Percentiles rank a stretch among this genome's conserved stretches.
Evolutionary conservation across 2,888 invertebrate species (phyloP).

Genomic region (Oegoconia quadripuncta): DNA sequence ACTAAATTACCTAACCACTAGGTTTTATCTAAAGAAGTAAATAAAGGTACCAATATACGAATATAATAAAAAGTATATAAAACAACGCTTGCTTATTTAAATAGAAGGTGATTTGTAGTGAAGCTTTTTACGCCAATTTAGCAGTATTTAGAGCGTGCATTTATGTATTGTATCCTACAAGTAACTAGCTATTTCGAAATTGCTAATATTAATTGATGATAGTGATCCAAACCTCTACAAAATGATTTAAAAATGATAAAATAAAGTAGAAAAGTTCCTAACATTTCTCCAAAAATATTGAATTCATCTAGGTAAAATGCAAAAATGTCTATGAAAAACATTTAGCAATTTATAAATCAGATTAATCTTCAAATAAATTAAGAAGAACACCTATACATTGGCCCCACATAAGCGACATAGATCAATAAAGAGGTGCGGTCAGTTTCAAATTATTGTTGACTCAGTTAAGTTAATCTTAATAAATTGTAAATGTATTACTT

Average conservation of each 20-base stretch:
- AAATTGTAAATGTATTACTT: constrained; percentile 8
- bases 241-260: background rate
- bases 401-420: constrained; percentile 71
- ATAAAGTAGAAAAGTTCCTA: background rate
- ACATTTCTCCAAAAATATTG: background rate
- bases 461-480: constrained; percentile 22
- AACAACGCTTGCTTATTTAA: no score
- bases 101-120: no score
- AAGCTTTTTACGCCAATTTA: no score
- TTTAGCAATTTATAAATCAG: constrained; percentile 40
- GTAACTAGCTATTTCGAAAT: no score
- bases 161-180: no score
- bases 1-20: no score
- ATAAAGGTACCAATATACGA: no score
- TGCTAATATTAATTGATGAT: no score
- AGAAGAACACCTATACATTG: constrained; percentile 53
- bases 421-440: constrained; percentile 39
- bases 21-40: no score
- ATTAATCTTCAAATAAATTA: constrained; percentile 15
- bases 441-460: constrained; percentile 66
- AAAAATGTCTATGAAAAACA: constrained; percentile 19
- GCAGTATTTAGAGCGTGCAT: no score
- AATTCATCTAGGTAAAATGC: background rate
- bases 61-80: no score
- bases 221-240: background rate